Conservation (phyloP, 1,140 invertebrate genomes). For the Trypoxylus dichotomus region DNA sequence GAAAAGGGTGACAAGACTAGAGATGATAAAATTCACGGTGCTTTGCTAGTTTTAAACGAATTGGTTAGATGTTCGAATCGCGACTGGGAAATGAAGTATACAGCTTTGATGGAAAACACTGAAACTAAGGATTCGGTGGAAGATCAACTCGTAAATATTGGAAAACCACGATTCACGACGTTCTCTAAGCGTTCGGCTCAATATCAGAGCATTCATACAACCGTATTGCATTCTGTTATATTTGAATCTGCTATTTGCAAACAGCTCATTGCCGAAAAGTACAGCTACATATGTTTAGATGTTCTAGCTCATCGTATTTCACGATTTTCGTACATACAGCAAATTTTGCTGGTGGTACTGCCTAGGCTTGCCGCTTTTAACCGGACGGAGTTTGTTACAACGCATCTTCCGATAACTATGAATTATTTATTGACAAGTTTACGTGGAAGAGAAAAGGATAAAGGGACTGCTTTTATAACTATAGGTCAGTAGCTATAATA, state of each 20-base stretch:
- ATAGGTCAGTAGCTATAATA: slow-evolving; percentile 52
- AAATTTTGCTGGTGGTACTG: slow-evolving; percentile 82
- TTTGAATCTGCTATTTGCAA: slow-evolving; percentile 88
- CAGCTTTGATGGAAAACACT: slow-evolving; percentile 63
- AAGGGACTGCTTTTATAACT: slow-evolving; percentile 83
- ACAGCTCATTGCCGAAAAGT: slow-evolving; percentile 80
- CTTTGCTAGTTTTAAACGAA: slow-evolving; percentile 92
- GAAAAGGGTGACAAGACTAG: slow-evolving; percentile 69
- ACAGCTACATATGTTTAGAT: slow-evolving; percentile 78
- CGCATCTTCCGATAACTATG: slow-evolving; percentile 78
- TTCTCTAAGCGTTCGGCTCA: slow-evolving; percentile 58
- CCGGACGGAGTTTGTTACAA: slow-evolving; percentile 75
- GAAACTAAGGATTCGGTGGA: slow-evolving; percentile 44
- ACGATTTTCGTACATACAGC: slow-evolving; percentile 82
- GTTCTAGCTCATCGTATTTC: slow-evolving; percentile 77
- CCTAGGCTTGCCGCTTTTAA: slow-evolving; percentile 95
- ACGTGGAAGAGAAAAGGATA: slow-evolving; percentile 78
- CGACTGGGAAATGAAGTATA: slow-evolving; percentile 82
- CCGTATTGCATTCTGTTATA: slow-evolving; percentile 57
- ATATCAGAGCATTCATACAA: slow-evolving; percentile 52
- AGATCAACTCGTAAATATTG: slow-evolving; percentile 36
- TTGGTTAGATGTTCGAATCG: slow-evolving; percentile 90
- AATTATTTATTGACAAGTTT: slow-evolving; percentile 76
- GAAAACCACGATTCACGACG: slow-evolving; percentile 34
- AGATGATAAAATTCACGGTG: slow-evolving; percentile 93